A percentile compares a stretch with the other conserved stretches of the same genome.
Conservation (phyloP, 2,113 vertebrate genomes). For the Hystrix brachyura region DNA sequence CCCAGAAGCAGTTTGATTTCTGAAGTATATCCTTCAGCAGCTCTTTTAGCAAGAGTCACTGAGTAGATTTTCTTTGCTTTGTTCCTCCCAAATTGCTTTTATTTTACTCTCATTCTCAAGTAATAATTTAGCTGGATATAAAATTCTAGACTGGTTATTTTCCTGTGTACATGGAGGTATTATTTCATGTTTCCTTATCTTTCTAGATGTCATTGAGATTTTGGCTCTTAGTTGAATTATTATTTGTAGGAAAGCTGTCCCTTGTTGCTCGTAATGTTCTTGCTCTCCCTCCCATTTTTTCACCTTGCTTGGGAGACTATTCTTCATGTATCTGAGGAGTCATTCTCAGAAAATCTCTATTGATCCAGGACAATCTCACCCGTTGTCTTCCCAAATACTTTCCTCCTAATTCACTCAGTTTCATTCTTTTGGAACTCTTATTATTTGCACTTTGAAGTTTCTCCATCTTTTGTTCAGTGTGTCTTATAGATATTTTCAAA, state of each 20-base stretch:
- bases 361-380: background rate
- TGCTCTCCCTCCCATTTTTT: background rate
- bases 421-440: background rate
- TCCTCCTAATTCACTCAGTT: background rate
- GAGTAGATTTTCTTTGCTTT: background rate
- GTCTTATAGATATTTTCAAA: too few relatives aligned
- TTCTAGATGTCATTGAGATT: background rate
- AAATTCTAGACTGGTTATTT: background rate
- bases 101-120: background rate
- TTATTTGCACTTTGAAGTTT: background rate
- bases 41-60: background rate
- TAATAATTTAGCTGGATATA: background rate
- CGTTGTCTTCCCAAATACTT: background rate
- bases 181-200: background rate
- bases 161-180: background rate
- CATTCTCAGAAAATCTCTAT: background rate
- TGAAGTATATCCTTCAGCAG: background rate
- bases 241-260: background rate
- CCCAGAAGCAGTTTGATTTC: background rate
- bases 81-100: background rate
- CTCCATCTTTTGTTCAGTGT: background rate
- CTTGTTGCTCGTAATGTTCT: background rate
- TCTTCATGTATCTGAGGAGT: background rate
- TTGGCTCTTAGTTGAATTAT: background rate
- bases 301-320: background rate